Evolutionary conservation across 2,888 invertebrate species (phyloP).

Genomic region (Merodon equestris): DNA sequence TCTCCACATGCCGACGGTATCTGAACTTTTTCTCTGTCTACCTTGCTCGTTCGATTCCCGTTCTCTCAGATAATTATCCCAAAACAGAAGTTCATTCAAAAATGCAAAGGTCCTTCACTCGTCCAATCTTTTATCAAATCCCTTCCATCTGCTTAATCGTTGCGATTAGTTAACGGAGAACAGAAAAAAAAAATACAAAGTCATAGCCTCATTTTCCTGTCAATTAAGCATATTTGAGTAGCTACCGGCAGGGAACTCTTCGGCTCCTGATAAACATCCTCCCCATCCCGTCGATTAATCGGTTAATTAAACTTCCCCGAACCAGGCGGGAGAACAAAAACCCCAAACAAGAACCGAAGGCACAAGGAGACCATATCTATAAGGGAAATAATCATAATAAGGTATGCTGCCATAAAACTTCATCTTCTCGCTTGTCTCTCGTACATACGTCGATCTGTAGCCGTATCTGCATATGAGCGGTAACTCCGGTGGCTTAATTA

Average conservation of each 20-base stretch:
- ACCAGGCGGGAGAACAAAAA: not conserved
- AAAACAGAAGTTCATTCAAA: slow-evolving; percentile 40
- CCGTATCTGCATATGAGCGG: slow-evolving; percentile 27
- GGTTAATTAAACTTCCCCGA: slow-evolving; percentile 53
- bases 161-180: slow-evolving; percentile 54
- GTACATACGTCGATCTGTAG: too few relatives aligned
- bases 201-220: slow-evolving; percentile 19
- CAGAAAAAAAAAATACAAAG: not conserved
- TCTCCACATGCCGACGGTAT: slow-evolving; percentile 31
- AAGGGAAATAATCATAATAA: slow-evolving; percentile 58
- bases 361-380: slow-evolving; percentile 26
- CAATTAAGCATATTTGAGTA: slow-evolving; percentile 68
- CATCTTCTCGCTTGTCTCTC: too few relatives aligned
- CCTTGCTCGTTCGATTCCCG: slow-evolving; percentile 11
- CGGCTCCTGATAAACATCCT: slow-evolving; percentile 63
- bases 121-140: slow-evolving; percentile 51
- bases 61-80: slow-evolving; percentile 11
- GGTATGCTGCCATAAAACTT: slow-evolving; percentile 55
- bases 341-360: too few relatives aligned
- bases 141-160: slow-evolving; percentile 54
- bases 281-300: slow-evolving; percentile 62
- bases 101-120: slow-evolving; percentile 26
- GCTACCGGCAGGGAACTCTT: slow-evolving; percentile 28
- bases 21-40: not conserved
- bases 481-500: slow-evolving; percentile 69